These are phyloP conservation scores for Tetragonisca angustula DNA, from an alignment of 2,888 invertebrate genomes.

Conservation along the genomic window DNA sequence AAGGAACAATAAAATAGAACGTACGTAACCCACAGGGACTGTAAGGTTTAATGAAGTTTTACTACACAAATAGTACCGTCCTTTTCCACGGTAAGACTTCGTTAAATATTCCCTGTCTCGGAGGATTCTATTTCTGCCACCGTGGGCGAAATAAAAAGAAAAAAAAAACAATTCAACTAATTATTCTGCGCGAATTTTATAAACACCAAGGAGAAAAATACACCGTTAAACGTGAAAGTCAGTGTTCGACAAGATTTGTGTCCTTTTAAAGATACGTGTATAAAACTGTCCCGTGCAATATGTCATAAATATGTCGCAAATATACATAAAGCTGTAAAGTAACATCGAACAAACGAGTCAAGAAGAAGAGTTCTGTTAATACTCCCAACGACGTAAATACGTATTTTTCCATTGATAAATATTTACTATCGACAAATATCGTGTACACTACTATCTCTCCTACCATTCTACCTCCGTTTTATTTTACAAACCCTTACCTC, in stretches of 20 bases:
- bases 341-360: too few species aligned
- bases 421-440: too few species aligned
- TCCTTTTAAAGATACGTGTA: neutral
- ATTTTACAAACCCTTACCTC: constrained; percentile 29
- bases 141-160: neutral
- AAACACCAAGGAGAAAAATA: neutral
- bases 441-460: neutral
- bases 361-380: too few species aligned
- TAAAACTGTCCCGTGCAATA: too few species aligned
- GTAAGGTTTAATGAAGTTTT: constrained; percentile 44
- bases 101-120: constrained; percentile 31
- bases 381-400: too few species aligned
- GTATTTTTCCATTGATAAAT: too few species aligned
- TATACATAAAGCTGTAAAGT: too few species aligned
- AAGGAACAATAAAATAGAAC: constrained; percentile 22
- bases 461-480: constrained; percentile 47
- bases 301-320: too few species aligned
- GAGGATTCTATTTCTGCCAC: constrained; percentile 4
- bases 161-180: neutral
- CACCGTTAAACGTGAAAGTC: neutral
- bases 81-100: constrained; percentile 21
- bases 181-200: neutral
- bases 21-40: constrained; percentile 6
- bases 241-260: neutral
- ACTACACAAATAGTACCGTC: constrained; percentile 39